Evolutionary conservation across 2,113 vertebrate species (phyloP).

Genomic region (Dicentrarchus labrax): DNA sequence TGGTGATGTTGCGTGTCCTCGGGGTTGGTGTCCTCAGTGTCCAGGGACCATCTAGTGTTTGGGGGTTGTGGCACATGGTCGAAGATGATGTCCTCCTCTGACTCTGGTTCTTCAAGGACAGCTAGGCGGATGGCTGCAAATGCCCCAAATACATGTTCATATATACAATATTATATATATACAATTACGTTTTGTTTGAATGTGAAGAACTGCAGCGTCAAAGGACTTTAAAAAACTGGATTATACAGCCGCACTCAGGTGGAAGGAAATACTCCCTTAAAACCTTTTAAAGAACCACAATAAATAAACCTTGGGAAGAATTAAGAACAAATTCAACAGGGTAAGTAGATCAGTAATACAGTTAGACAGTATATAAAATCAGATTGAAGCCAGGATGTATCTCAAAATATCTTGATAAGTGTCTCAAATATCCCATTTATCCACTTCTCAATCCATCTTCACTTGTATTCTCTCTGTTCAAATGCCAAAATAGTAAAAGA

Average conservation of each 20-base stretch:
- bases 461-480: not conserved
- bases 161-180: not conserved
- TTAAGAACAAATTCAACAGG: too few relatives aligned
- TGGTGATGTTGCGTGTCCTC: constrained; percentile 25
- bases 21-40: constrained; percentile 42
- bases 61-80: constrained; percentile 53
- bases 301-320: too few relatives aligned
- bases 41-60: constrained; percentile 63
- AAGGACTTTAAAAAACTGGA: not conserved
- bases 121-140: constrained; percentile 79
- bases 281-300: too few relatives aligned
- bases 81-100: constrained; percentile 78
- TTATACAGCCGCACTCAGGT: too few relatives aligned
- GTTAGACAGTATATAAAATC: too few relatives aligned
- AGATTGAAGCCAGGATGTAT: too few relatives aligned
- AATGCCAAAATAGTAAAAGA: not conserved
- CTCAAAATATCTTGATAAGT: too few relatives aligned
- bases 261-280: too few relatives aligned
- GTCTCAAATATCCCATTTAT: too few relatives aligned
- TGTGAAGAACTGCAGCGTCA: not conserved
- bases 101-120: constrained; percentile 72
- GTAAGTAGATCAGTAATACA: too few relatives aligned
- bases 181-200: not conserved
- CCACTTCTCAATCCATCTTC: too few relatives aligned
- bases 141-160: not conserved